These are phyloP conservation scores for Esox niger DNA, from an alignment of 2,113 vertebrate genomes.

Conservation along the genomic window DNA sequence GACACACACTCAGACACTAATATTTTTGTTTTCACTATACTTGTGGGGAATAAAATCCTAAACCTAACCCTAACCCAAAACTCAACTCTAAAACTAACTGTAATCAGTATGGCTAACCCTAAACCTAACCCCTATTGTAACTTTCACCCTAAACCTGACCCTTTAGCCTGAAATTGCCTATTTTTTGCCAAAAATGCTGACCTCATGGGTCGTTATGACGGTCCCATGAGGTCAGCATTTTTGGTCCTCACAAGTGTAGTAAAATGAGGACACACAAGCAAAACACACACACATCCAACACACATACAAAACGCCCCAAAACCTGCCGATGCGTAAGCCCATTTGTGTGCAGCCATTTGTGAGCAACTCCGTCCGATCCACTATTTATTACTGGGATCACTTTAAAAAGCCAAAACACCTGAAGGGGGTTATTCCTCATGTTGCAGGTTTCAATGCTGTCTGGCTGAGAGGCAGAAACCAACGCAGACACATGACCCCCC, in stretches of 20 bases:
- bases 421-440: constrained; percentile 56
- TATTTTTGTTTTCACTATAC: too few species aligned
- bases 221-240: too few species aligned
- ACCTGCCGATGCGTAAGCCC: constrained; percentile 39
- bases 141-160: too few species aligned
- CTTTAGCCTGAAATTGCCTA: too few species aligned
- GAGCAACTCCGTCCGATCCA: constrained; percentile 63
- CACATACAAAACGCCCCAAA: constrained; percentile 59
- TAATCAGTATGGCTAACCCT: too few species aligned
- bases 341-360: constrained; percentile 57
- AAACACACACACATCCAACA: constrained; percentile 19
- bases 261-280: constrained; percentile 23
- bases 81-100: too few species aligned
- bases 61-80: too few species aligned
- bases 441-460: constrained; percentile 46
- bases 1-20: not conserved
- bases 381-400: constrained; percentile 64
- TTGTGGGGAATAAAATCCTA: too few species aligned
- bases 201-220: too few species aligned
- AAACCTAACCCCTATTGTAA: too few species aligned
- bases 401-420: constrained; percentile 59
- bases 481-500: constrained; percentile 27
- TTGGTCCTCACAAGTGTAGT: too few species aligned
- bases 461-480: constrained; percentile 37
- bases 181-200: too few species aligned